Conservation (phyloP, 2,113 vertebrate genomes). For the Gobius niger region DNA sequence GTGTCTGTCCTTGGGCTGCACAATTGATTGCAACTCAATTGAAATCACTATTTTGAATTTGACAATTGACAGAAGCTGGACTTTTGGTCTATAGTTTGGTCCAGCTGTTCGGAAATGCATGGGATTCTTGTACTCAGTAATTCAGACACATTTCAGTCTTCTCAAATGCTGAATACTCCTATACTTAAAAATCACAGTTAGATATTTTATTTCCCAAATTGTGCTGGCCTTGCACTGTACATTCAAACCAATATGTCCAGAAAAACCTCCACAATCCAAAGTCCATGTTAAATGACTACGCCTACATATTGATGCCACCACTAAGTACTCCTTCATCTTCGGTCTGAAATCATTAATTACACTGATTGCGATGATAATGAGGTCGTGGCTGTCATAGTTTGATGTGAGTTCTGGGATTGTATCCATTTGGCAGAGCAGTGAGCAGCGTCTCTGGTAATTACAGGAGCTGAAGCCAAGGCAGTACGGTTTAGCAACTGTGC, state of each 20-base stretch:
- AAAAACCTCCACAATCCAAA: neutral
- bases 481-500: slow-evolving; percentile 15
- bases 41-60: too few species aligned
- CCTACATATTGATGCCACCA: slow-evolving; percentile 23
- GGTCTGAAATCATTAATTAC: slow-evolving; percentile 46
- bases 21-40: too few species aligned
- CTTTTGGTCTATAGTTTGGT: too few species aligned
- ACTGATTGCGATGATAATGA: slow-evolving; percentile 45
- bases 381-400: slow-evolving; percentile 46
- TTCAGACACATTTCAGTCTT: too few species aligned
- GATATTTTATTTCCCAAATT: too few species aligned
- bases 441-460: slow-evolving; percentile 46
- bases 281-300: slow-evolving; percentile 6
- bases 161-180: too few species aligned
- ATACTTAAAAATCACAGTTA: too few species aligned
- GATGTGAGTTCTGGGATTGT: slow-evolving; percentile 54
- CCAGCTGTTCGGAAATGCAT: too few species aligned
- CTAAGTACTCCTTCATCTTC: slow-evolving; percentile 31
- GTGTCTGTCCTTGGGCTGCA: neutral
- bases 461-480: slow-evolving; percentile 37
- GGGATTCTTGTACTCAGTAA: too few species aligned
- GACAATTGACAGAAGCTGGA: too few species aligned
- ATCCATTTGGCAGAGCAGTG: slow-evolving; percentile 59
- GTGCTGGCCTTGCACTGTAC: neutral
- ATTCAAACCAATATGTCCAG: slow-evolving; percentile 15